Conservation (phyloP, 2,888 invertebrate species). For the Pantelozetes paolii region DNA sequence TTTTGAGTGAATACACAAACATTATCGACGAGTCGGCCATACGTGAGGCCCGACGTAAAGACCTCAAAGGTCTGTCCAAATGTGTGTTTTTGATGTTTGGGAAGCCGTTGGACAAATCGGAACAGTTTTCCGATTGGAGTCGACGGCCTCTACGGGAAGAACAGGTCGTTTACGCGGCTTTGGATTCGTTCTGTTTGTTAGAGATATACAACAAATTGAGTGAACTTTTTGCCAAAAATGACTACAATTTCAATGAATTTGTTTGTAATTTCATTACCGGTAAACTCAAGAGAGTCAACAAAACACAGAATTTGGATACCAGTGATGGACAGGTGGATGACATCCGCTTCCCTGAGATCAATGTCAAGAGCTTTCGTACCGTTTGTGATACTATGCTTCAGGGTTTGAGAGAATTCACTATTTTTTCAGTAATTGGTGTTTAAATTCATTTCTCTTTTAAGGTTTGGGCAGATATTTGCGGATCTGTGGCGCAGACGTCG, state of each 20-base stretch:
- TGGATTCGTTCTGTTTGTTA: conserved; percentile 81
- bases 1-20: conserved; percentile 10
- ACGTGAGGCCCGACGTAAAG: background rate
- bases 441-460: background rate
- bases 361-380: conserved; percentile 51
- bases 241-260: conserved; percentile 59
- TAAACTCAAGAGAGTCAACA: conserved; percentile 47
- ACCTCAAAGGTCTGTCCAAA: conserved; percentile 61
- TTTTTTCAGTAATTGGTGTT: background rate
- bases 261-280: conserved; percentile 58
- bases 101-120: conserved; percentile 72
- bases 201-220: conserved; percentile 67
- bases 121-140: conserved; percentile 89
- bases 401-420: conserved; percentile 44
- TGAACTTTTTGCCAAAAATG: conserved; percentile 18
- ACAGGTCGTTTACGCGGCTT: conserved; percentile 78
- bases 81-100: conserved; percentile 73
- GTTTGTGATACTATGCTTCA: conserved; percentile 61
- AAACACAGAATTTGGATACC: conserved; percentile 34
- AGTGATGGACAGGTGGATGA: no score
- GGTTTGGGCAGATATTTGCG: conserved; percentile 62
- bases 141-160: conserved; percentile 70
- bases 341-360: background rate
- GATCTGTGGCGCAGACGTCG: conserved; percentile 62
- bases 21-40: conserved; percentile 9